Base-by-base conservation (phyloP, 2,888 invertebrate species). In the Leistus spinibarbis region DNA sequence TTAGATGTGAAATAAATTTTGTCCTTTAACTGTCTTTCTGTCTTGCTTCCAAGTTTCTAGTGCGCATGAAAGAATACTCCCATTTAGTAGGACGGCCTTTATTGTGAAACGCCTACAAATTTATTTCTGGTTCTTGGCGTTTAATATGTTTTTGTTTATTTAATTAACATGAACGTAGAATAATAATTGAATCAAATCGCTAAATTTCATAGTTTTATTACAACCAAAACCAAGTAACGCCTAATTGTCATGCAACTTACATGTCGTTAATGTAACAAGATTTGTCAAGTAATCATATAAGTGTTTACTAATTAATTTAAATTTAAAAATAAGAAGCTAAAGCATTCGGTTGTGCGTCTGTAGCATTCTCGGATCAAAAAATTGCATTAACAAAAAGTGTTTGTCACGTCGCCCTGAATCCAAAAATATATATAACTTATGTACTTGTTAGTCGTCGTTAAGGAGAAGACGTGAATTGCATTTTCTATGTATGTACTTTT, bases 61-160 rank as follows among this genome's bases (percentile, higher is more conserved):
- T 60, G 60, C 60, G 60, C 60, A 60, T 60, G 60, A 60, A 60
- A 60, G 60, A 60, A 10, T 19, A 60, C 60, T 60, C 60, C 60
- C 60, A 60, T 60, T 22, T 60, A 16, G 60, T 60, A 60, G 60
- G 60, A 19, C 5, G 60, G 60, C 4, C 60, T 60, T 60, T 10
- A 10, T 60, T 60, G 10, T 3, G 60, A 60, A 3, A 60, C 60
- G 60, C 60, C 60, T 60, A 60, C 60, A 19, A 10, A 20, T 13
- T 60, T 60, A 60, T 60, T 60, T 60, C 60, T 60, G 60, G 7
- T 40, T 40, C 40, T 40, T 40, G 5, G 40, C 10, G 5, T 3
- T 40, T 60, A 1, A 19, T 17, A 19, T 60, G 9, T 60, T 40
- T 40, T 40, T 40, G 40, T 40, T 40, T 40, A 40, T 40, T 40